Evolutionary conservation across 2,113 vertebrate species (phyloP).

Genomic region (Phainopepla nitens): DNA sequence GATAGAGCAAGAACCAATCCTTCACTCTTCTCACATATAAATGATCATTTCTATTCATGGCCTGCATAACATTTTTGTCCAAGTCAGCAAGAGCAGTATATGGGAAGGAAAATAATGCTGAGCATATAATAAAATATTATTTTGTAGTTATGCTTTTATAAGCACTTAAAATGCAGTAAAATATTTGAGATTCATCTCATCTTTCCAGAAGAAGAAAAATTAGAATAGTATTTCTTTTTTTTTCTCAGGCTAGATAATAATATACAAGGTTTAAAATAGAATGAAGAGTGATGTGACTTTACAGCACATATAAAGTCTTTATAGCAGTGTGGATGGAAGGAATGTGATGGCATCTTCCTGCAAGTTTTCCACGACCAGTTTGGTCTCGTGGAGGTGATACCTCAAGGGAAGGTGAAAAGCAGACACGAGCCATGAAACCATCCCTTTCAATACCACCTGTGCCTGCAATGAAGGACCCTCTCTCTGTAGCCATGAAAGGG

Average conservation of each 20-base stretch:
- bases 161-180: background rate
- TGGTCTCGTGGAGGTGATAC: background rate
- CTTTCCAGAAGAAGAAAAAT: background rate
- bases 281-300: background rate
- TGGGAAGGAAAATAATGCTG: background rate
- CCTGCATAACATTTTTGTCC: background rate
- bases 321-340: background rate
- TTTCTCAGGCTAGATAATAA: background rate
- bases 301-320: background rate
- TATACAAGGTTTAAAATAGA: background rate
- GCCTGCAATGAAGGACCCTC: background rate
- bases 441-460: background rate
- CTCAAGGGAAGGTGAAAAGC: background rate
- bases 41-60: background rate
- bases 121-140: background rate
- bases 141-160: background rate
- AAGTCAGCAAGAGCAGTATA: background rate
- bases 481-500: background rate
- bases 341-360: background rate
- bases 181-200: background rate
- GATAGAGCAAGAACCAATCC: background rate
- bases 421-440: accelerated
- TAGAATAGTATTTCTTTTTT: background rate
- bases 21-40: background rate
- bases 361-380: background rate